Conservation (phyloP, 2,888 invertebrate species). For the Tachina grossa region DNA sequence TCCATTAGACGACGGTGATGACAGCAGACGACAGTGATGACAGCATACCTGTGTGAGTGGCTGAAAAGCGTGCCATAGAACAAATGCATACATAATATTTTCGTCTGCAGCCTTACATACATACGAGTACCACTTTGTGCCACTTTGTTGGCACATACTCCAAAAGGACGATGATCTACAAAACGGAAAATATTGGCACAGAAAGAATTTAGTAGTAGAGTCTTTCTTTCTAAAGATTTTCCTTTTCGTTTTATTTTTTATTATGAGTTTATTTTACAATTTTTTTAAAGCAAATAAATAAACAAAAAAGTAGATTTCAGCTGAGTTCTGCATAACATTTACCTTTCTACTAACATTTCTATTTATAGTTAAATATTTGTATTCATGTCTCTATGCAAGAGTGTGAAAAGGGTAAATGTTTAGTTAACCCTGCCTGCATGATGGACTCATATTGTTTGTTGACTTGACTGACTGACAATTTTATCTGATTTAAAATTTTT, state of each 20-base stretch:
- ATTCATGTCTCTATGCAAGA: conserved; percentile 1
- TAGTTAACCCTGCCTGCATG: conserved; percentile 15
- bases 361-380: conserved; percentile 10
- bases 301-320: conserved; percentile 1
- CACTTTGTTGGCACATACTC: background rate
- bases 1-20: background rate
- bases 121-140: too few species aligned
- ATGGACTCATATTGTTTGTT: conserved; percentile 10
- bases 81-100: conserved; percentile 17
- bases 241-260: conserved; percentile 18
- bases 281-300: conserved; percentile 38
- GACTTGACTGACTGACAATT: conserved; percentile 44
- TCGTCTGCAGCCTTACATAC: conserved; percentile 3
- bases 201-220: background rate
- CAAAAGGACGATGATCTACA: conserved; percentile 49
- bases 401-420: conserved; percentile 29
- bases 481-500: conserved; percentile 53
- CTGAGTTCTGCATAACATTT: conserved; percentile 9
- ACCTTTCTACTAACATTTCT: conserved; percentile 28
- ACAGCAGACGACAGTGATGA: background rate
- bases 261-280: conserved; percentile 18
- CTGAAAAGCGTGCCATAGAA: background rate
- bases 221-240: conserved; percentile 9
- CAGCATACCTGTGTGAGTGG: background rate
- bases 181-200: conserved; percentile 28